Evolutionary conservation across 2,888 invertebrate genomes (phyloP), one percentile per base, ranked within the genome.

Genomic region (Pyralis farinalis): DNA sequence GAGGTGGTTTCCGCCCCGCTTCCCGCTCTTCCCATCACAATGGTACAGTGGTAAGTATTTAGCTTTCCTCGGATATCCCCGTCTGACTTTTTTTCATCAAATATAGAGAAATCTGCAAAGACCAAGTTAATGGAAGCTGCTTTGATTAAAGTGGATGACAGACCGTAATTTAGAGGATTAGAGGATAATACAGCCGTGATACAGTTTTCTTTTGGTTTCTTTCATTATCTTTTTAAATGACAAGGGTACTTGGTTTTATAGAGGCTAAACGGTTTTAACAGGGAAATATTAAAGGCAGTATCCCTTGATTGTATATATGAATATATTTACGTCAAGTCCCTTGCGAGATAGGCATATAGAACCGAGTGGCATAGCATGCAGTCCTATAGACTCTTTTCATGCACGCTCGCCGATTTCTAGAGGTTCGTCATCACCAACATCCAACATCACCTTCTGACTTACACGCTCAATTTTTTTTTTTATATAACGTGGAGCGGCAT

Each of bases 91-190:
- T 58, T 59, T 58, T 56, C 59, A 46, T 62, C 49, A 56, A 60
- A 58, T 42, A 47, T 40, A 46, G 44, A 51, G 53, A 51, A 53
- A 55, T 55, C 46, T 51, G 51, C 42, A 38, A 38, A 41, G 42
- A 36, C 34, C 30, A 47, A 43, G 53, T 51, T 63, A 64, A 64
- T 63, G 48, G 50, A 38, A 35, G 37, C 37, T 32, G 49, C 33
- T 52, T 58, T 64, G 63, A 65, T 65, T 61, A 63, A 58, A 65
- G 52, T 65, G 58, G 62, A 59, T 53, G 55, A 46, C 52, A 38
- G 40, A 42, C 42, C 51, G 53, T 53, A 57, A 61, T 61, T 63
- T 54, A 47, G 41, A 37, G 40, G 44, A 38, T 51, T 37, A 46
- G 39, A 47, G 43, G 49, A 56, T 61, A 61, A 63, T 61, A 51